Evolutionary conservation across 2,113 vertebrate genomes (phyloP), one percentile per base, ranked within the genome.

Genomic region (Tringa solitaria): DNA sequence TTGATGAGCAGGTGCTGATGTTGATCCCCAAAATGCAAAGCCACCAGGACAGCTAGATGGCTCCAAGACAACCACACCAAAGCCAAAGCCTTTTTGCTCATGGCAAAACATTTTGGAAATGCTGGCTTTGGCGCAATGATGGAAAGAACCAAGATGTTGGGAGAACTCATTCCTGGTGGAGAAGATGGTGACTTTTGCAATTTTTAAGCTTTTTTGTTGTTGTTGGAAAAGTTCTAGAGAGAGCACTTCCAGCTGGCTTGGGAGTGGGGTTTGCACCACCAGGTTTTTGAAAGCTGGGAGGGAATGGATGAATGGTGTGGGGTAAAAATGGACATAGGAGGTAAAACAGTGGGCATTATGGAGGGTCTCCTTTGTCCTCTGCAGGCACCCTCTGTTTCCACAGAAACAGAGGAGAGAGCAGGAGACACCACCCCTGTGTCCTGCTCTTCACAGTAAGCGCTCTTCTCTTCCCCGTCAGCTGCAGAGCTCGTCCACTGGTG

Each of bases 351-450:
- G 33, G 46, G 26, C 0, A 0, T 88, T 30, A 83, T 10, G 4
- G 17, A 43, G 2, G 23, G 1, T 92, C 8, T 94, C 28, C 50
- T 90, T 12, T 86, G 95, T 88, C 94, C 63, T 70, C 93, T 79
- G 33, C 98, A 99, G 99, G 98, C 99, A 99, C 95, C 99, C 99
- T 1, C 97, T 99, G 87, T 99, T 99, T 96, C 99, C 99, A 0
- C 98, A 39, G 37, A 39, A 39, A 39, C 37, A 39, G 37, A 39
- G 37, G 37, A 39, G 41, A 50, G 39, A 26, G 28, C 1, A 1
- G 16, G 33, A 95, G 33, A 46, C 12, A 80, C 9, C 10, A 11
- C 7, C 21, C n/a, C 20, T 39, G 9, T 22, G 21, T 67, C 65
- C 32, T 70, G 28, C 9, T 6, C 35, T 75, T 67, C 33, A 3